phyloP scores from a whole-genome alignment of 1,140 invertebrate genomes.

The Drosophila bipectinata region DNA sequence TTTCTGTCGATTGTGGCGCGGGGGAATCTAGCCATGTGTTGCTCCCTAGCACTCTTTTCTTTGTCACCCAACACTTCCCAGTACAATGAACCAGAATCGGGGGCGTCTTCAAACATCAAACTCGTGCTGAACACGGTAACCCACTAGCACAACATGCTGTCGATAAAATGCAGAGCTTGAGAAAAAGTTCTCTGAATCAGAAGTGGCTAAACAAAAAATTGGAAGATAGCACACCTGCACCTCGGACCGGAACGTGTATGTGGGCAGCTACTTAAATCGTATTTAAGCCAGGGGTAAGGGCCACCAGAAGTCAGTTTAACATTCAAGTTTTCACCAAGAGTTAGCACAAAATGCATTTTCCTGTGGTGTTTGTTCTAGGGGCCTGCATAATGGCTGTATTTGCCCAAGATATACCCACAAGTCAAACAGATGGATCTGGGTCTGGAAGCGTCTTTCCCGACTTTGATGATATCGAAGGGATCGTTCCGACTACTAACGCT shows the following conservation, averaged over 20 bases:
- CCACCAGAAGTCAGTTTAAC: constrained; percentile 25
- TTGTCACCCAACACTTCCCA: constrained; percentile 16
- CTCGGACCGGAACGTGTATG: constrained; percentile 4
- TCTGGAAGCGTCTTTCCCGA: neutral
- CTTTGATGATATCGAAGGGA: constrained; percentile 12
- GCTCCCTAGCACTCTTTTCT: neutral
- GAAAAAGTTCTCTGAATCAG: constrained; percentile 1
- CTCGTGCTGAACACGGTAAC: constrained; percentile 11
- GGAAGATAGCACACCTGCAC: constrained; percentile 36
- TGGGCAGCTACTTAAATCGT: constrained; percentile 22
- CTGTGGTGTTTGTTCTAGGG: neutral
- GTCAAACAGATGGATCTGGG: no score
- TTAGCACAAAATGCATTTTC: constrained; percentile 19
- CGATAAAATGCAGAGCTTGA: constrained; percentile 15
- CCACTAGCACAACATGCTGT: constrained; percentile 8
- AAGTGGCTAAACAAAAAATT: neutral
- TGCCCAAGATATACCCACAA: neutral
- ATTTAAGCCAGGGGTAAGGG: constrained; percentile 36
- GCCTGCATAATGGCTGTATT: neutral
- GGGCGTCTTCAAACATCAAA: constrained; percentile 25
- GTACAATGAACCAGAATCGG: constrained; percentile 36
- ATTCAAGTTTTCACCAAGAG: neutral
- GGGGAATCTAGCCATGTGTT: constrained; percentile 16
- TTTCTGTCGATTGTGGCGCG: constrained; percentile 2
- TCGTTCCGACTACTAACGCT: neutral